phyloP scores from a whole-genome alignment of 2,888 invertebrate genomes.

The Phymatocera aterrima region DNA sequence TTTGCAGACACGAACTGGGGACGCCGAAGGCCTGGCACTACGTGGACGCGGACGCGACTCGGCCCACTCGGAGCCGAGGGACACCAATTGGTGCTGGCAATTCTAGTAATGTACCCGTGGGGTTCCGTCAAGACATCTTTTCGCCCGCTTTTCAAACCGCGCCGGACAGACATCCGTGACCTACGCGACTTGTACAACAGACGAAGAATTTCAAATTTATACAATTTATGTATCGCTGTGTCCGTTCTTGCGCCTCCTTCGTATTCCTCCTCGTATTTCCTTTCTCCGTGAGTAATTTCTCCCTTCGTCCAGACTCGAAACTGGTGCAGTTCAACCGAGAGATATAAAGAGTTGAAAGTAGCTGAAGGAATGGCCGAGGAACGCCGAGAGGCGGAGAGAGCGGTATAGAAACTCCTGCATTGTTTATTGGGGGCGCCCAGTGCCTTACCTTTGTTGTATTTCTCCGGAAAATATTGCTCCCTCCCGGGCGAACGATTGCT shows the following conservation, averaged over 20 bases:
- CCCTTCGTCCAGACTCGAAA: not conserved
- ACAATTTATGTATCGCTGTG: no score
- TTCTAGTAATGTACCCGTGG: slow-evolving; percentile 73
- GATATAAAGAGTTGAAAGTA: slow-evolving; percentile 31
- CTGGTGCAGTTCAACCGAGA: slow-evolving; percentile 3
- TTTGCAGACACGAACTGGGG: slow-evolving; percentile 63
- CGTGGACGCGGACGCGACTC: no score
- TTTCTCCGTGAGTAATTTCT: not conserved
- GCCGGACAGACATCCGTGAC: not conserved
- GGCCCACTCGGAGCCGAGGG: slow-evolving; percentile 57
- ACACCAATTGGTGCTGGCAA: slow-evolving; percentile 70
- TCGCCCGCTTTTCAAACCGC: not conserved
- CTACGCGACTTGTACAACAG: not conserved
- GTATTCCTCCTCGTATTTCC: not conserved
- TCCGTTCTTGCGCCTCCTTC: not conserved
- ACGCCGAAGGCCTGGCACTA: not conserved
- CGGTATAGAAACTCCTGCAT: slow-evolving; percentile 28
- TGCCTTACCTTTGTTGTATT: slow-evolving; percentile 57
- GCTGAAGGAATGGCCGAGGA: slow-evolving; percentile 5
- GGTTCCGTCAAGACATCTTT: slow-evolving; percentile 69
- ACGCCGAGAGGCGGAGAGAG: not conserved
- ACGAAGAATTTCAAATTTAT: not conserved
- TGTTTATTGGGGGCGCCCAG: slow-evolving; percentile 37
- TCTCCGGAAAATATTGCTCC: slow-evolving; percentile 58
- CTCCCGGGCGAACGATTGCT: slow-evolving; percentile 56